These are phyloP conservation scores for Stylophora pistillata DNA, from an alignment of 64 coral and sea anemone species.

Conservation along the genomic window DNA sequence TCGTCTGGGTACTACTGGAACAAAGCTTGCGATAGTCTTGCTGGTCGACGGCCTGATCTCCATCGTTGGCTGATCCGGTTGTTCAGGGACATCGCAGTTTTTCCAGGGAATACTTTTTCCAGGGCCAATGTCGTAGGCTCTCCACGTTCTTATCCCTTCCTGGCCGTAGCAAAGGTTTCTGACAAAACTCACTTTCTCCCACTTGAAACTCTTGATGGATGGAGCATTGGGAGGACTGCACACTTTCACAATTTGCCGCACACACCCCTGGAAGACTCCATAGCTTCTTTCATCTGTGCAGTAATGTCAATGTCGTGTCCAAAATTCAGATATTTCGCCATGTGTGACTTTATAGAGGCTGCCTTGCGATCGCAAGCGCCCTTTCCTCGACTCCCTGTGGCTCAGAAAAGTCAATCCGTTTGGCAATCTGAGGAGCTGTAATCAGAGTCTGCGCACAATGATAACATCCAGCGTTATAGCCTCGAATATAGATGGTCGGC, in stretches of 20 bases:
- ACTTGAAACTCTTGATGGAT: slow-evolving; percentile 17
- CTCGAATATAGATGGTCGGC: slow-evolving; percentile 17
- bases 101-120: slow-evolving; percentile 4
- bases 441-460: slow-evolving; percentile 6
- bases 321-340: slow-evolving; percentile 14
- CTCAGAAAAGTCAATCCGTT: slow-evolving; percentile 32
- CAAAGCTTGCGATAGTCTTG: slow-evolving; percentile 18
- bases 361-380: slow-evolving; percentile 21
- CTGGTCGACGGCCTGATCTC: slow-evolving; percentile 11
- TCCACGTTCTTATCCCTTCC: slow-evolving; percentile 4
- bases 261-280: neutral
- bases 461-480: slow-evolving; percentile 14
- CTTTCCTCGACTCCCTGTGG: slow-evolving; percentile 20
- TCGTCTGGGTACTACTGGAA: slow-evolving; percentile 20
- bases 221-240: slow-evolving; percentile 15
- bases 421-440: slow-evolving; percentile 16
- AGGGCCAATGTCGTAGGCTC: slow-evolving; percentile 33
- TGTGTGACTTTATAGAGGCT: slow-evolving; percentile 21
- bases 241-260: neutral
- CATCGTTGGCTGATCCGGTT: neutral
- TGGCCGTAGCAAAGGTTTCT: slow-evolving; percentile 2
- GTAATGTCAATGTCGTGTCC: slow-evolving; percentile 14
- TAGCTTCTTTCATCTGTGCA: slow-evolving; percentile 31
- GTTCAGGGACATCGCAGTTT: slow-evolving; percentile 4
- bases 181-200: slow-evolving; percentile 12